These are phyloP conservation scores for Drosophila equinoxialis DNA, from an alignment of 1,140 invertebrate species.

Conservation along the genomic window DNA sequence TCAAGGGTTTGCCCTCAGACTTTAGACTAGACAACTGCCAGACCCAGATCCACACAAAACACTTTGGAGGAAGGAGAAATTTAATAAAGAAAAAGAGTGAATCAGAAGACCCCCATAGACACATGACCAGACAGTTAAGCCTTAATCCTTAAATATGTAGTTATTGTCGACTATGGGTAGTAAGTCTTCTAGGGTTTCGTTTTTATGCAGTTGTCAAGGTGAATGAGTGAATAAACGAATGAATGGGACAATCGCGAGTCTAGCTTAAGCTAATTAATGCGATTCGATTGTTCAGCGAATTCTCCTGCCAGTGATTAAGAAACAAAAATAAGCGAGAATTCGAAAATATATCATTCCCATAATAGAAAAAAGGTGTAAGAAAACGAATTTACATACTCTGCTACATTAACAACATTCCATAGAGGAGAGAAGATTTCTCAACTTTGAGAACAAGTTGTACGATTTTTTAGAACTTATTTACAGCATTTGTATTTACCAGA, in stretches of 20 bases:
- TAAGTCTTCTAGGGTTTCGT: conserved; percentile 61
- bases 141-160: conserved; percentile 63
- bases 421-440: too few species aligned
- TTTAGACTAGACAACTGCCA: conserved; percentile 63
- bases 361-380: too few species aligned
- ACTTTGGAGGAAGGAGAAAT: neutral
- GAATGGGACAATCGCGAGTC: conserved; percentile 45
- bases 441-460: too few species aligned
- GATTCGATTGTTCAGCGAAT: conserved; percentile 33
- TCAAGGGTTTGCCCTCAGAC: conserved; percentile 36
- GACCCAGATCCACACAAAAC: conserved; percentile 29
- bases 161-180: conserved; percentile 44
- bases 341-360: too few species aligned
- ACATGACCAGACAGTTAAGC: conserved; percentile 73
- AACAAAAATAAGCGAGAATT: too few species aligned
- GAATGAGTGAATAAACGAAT: conserved; percentile 41
- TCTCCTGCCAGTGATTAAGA: neutral
- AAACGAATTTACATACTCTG: too few species aligned
- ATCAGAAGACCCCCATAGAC: conserved; percentile 54
- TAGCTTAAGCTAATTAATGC: conserved; percentile 62
- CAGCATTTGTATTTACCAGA: too few species aligned
- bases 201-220: conserved; percentile 57
- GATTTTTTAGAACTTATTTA: too few species aligned
- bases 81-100: conserved; percentile 22
- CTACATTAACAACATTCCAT: too few species aligned